Conservation (phyloP, 1,140 invertebrate genomes). For the Drosophila melanogaster region DNA sequence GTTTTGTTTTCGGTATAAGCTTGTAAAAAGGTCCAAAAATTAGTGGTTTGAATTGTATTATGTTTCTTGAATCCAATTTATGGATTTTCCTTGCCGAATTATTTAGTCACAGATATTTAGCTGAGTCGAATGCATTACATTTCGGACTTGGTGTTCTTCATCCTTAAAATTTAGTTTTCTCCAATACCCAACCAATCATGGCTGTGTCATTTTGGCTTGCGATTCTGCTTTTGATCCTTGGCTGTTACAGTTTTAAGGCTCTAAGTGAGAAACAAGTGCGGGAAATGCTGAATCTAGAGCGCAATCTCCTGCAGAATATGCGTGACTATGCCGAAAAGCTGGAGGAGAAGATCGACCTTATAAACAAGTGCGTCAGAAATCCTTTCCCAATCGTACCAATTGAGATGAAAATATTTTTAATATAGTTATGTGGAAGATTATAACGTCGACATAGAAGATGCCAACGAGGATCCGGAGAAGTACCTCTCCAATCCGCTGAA, state of each 20-base stretch:
- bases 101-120: neutral
- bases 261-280: neutral
- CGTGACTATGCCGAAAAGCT: conserved; percentile 39
- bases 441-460: conserved; percentile 89
- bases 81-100: no score
- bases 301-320: conserved; percentile 29
- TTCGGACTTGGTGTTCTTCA: neutral
- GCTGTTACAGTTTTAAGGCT: neutral
- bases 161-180: neutral
- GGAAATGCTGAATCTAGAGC: conserved; percentile 24
- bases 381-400: neutral
- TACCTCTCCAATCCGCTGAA: conserved; percentile 66
- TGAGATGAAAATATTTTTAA: no score
- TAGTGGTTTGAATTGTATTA: neutral
- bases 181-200: conserved; percentile 11
- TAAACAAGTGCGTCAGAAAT: conserved; percentile 32
- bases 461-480: conserved; percentile 89
- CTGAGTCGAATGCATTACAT: neutral
- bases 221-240: conserved; percentile 15
- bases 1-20: neutral
- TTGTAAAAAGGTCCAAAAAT: neutral
- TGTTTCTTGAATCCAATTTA: no score
- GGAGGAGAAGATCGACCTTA: conserved; percentile 25
- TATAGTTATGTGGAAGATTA: conserved; percentile 47
- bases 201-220: conserved; percentile 1